Conservation (phyloP, 1,140 invertebrate genomes). For the Bombus affinis region DNA sequence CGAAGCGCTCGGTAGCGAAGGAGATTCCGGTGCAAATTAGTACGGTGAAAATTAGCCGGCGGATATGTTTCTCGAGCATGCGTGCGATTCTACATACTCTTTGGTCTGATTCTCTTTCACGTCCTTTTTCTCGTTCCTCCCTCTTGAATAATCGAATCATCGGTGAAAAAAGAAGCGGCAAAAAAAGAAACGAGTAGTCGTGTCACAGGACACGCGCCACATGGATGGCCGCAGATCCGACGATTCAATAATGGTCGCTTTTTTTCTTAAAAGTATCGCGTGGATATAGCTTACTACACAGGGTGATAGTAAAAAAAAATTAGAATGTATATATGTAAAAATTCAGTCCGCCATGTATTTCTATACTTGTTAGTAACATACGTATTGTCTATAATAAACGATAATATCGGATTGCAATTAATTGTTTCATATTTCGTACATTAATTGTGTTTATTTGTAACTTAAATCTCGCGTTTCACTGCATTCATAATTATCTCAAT, state of each 20-base stretch:
- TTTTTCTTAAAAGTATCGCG: background rate
- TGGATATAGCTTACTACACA: background rate
- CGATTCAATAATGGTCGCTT: conserved; percentile 31
- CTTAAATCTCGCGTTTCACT: background rate
- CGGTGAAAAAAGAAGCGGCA: conserved; percentile 12
- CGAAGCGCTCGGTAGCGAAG: background rate
- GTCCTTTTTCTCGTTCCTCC: conserved; percentile 7
- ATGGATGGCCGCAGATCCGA: conserved; percentile 34
- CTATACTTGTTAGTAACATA: too few relatives aligned
- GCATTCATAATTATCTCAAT: background rate
- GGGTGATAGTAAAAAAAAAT: background rate
- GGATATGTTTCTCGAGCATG: conserved; percentile 11
- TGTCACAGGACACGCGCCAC: conserved; percentile 50
- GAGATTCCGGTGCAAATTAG: conserved; percentile 20
- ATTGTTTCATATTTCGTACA: background rate
- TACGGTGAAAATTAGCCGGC: background rate
- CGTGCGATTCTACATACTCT: background rate
- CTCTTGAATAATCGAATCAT: conserved; percentile 46
- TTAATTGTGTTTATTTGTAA: background rate
- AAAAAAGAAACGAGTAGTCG: conserved; percentile 53
- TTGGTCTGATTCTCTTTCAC: conserved; percentile 41
- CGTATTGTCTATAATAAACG: background rate
- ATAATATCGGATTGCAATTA: background rate
- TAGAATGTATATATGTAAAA: background rate
- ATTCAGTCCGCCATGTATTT: background rate